These are phyloP conservation scores for Montipora capitata DNA, from an alignment of 92 coral and sea anemone species.

Conservation along the genomic window DNA sequence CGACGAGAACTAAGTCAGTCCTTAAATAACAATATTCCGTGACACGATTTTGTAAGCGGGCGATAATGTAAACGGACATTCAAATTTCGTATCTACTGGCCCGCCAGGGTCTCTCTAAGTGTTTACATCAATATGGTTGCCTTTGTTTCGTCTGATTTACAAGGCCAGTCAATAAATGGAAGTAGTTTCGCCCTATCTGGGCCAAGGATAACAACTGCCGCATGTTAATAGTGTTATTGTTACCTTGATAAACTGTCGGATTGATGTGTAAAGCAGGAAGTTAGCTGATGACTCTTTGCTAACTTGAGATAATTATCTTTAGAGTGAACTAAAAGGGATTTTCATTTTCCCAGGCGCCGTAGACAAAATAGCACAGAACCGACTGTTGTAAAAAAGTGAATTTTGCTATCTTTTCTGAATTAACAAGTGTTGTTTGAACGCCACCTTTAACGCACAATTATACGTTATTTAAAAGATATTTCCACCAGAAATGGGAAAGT, in stretches of 20 bases:
- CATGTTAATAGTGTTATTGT: neutral
- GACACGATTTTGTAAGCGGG: constrained; percentile 26
- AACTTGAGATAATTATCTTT: constrained; percentile 3
- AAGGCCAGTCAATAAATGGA: neutral
- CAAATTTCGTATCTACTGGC: constrained; percentile 25
- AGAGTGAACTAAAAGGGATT: neutral
- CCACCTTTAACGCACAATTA: neutral
- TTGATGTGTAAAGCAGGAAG: constrained; percentile 7
- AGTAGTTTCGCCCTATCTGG: neutral
- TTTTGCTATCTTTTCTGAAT: neutral
- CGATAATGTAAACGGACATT: constrained; percentile 4
- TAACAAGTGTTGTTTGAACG: neutral
- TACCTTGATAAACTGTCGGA: constrained; percentile 1
- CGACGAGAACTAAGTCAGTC: constrained; percentile 36
- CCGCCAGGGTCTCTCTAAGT: constrained; percentile 2
- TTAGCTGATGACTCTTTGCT: neutral
- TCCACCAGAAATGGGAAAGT: neutral
- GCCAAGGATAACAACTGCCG: constrained; percentile 10
- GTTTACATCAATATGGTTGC: constrained; percentile 18
- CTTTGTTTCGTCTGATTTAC: neutral
- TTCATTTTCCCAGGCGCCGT: neutral
- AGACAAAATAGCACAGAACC: neutral
- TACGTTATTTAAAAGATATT: neutral
- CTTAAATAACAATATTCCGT: constrained; percentile 48
- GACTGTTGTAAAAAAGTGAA: neutral